Percentiles rank a stretch among this genome's conserved stretches.
Evolutionary conservation across 2,888 invertebrate genomes (phyloP).

Genomic region (Thecophora atra): DNA sequence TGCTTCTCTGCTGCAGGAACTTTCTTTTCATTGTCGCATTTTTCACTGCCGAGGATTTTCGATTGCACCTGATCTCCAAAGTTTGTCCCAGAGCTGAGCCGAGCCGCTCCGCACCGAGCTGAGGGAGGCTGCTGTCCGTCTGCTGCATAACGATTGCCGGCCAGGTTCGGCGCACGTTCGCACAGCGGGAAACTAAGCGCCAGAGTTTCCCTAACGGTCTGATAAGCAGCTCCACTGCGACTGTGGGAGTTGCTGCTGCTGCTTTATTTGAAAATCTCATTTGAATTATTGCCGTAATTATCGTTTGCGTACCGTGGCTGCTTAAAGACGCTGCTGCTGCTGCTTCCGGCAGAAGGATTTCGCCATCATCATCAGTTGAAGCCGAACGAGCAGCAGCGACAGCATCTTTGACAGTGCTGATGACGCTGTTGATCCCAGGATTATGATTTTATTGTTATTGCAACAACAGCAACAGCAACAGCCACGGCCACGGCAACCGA

Average conservation of each 20-base stretch:
- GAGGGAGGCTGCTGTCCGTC: not conserved
- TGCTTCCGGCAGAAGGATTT: slow-evolving; percentile 38
- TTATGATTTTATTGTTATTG: slow-evolving; percentile 59
- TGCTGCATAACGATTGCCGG: not conserved
- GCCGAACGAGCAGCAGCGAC: not conserved
- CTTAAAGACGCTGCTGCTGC: slow-evolving; percentile 26
- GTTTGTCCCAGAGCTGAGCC: slow-evolving; percentile 10
- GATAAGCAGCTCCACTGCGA: slow-evolving; percentile 33
- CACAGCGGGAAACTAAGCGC: slow-evolving; percentile 44
- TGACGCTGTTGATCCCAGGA: slow-evolving; percentile 64
- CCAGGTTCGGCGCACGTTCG: slow-evolving; percentile 32
- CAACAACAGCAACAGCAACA: not conserved
- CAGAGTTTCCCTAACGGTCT: slow-evolving; percentile 42
- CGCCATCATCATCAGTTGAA: slow-evolving; percentile 23
- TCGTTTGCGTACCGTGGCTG: slow-evolving; percentile 48
- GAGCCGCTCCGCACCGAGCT: not conserved
- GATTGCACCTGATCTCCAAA: slow-evolving; percentile 32
- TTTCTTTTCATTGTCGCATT: slow-evolving; percentile 61
- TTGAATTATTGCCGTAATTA: slow-evolving; percentile 65
- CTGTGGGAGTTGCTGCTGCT: slow-evolving; percentile 39
- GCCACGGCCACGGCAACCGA: slow-evolving; percentile 8
- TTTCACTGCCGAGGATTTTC: slow-evolving; percentile 51
- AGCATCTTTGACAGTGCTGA: slow-evolving; percentile 46
- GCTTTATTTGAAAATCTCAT: slow-evolving; percentile 59
- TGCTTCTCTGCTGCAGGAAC: slow-evolving; percentile 38